Percentiles rank a stretch among this genome's conserved stretches.
Evolutionary conservation across 1,140 invertebrate genomes (phyloP).

Genomic region (Megalonaias nervosa): DNA sequence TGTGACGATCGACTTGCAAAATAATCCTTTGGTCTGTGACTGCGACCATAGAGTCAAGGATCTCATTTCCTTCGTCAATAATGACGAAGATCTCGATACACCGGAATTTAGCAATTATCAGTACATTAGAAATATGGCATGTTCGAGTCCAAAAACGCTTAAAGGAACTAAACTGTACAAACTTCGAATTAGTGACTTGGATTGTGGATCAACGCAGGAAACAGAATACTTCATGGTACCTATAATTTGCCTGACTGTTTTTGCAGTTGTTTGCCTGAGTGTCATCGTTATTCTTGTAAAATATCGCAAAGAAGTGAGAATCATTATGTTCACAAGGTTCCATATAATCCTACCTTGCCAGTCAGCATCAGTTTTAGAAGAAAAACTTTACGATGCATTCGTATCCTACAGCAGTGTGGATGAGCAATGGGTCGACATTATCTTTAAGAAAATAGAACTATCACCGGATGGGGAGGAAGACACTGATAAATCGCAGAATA

Average conservation of each 20-base stretch:
- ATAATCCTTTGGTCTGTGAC: conserved; percentile 48
- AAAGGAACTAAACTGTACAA: conserved; percentile 28
- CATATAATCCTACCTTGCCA: conserved; percentile 57
- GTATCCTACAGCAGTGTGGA: conserved; percentile 49
- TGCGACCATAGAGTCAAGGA: conserved; percentile 37
- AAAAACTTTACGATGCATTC: conserved; percentile 58
- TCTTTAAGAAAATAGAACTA: conserved; percentile 45
- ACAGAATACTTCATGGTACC: conserved; percentile 22
- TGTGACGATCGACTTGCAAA: conserved; percentile 39
- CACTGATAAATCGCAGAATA: not conserved
- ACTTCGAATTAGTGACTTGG: conserved; percentile 23
- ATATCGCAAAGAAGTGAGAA: conserved; percentile 55
- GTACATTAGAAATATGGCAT: conserved; percentile 42
- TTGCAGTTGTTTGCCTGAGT: conserved; percentile 37
- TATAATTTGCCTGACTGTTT: conserved; percentile 39
- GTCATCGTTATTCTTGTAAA: conserved; percentile 36
- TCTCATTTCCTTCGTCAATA: conserved; percentile 32
- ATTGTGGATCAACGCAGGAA: conserved; percentile 17
- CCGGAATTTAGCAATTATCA: conserved; percentile 32
- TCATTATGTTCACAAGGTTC: conserved; percentile 60
- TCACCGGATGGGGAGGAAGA: conserved; percentile 1
- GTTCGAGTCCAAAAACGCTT: conserved; percentile 29
- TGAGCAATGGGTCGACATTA: conserved; percentile 43
- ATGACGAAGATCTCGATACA: conserved; percentile 14
- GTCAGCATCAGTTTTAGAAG: conserved; percentile 29